Evolutionary conservation across 53 echinoderm and acorn worm genomes (phyloP).

Genomic region (Hippasteria phrygiana): DNA sequence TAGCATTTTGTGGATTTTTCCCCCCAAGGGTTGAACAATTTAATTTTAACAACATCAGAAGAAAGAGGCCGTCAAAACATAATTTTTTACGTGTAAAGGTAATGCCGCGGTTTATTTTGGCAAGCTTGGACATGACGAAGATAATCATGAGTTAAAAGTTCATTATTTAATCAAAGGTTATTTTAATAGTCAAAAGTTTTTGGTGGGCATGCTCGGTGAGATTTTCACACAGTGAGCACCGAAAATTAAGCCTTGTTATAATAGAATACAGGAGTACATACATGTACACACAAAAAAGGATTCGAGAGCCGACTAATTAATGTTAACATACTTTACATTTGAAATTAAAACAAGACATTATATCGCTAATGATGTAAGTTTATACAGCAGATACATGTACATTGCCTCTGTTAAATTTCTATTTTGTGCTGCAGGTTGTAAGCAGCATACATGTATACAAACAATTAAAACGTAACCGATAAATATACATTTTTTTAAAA

Average conservation of each 20-base stretch:
- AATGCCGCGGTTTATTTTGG: conserved; percentile 13
- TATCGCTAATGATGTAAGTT: neutral
- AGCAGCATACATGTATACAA: neutral
- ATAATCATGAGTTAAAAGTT: neutral
- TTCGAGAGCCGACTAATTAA: too few species aligned
- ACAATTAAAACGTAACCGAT: neutral
- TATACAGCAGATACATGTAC: neutral
- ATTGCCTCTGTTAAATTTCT: neutral
- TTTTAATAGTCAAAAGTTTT: neutral
- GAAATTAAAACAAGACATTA: too few species aligned
- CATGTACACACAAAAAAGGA: too few species aligned
- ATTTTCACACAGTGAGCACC: too few species aligned
- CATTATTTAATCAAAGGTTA: neutral
- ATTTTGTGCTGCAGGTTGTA: neutral
- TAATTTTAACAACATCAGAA: too few species aligned
- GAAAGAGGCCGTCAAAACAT: too few species aligned
- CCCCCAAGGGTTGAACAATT: too few species aligned
- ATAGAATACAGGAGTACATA: too few species aligned
- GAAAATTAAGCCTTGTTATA: too few species aligned
- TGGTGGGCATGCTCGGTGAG: neutral
- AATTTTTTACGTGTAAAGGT: neutral
- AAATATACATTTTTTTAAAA: neutral
- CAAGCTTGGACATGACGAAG: neutral
- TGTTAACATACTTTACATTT: too few species aligned
- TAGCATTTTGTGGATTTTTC: too few species aligned